Evolutionary conservation across 2,113 vertebrate species (phyloP).

Genomic region (Hylia prasina): DNA sequence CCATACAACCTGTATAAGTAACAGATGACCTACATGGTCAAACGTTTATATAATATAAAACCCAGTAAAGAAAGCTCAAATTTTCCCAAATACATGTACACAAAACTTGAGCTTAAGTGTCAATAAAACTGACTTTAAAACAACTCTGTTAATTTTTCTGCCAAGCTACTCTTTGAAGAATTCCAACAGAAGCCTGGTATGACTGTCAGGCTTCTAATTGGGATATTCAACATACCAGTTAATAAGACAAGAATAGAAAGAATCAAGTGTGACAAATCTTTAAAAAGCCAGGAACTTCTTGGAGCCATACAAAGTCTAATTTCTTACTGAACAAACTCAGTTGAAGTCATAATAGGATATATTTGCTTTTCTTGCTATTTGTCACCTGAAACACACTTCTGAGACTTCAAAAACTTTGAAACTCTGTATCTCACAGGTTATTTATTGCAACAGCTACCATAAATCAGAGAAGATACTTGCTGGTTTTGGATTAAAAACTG

Average conservation of each 20-base stretch:
- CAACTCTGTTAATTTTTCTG: not conserved
- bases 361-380: not conserved
- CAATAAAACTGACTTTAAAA: not conserved
- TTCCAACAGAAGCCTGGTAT: not conserved
- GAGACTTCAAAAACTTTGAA: not conserved
- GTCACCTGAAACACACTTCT: not conserved
- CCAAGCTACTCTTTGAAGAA: not conserved
- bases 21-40: not conserved
- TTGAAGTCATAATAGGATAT: not conserved
- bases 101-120: not conserved
- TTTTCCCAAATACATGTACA: not conserved
- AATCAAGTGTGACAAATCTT: not conserved
- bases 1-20: not conserved
- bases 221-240: not conserved
- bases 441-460: not conserved
- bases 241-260: not conserved
- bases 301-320: not conserved
- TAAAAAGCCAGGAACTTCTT: not conserved
- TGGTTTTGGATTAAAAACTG: not conserved
- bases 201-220: not conserved
- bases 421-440: not conserved
- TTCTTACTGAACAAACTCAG: not conserved
- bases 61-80: not conserved
- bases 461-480: not conserved
- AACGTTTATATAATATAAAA: not conserved